phyloP scores from a whole-genome alignment of 2,797 vertebrate genomes.

The Gouania willdenowi region DNA sequence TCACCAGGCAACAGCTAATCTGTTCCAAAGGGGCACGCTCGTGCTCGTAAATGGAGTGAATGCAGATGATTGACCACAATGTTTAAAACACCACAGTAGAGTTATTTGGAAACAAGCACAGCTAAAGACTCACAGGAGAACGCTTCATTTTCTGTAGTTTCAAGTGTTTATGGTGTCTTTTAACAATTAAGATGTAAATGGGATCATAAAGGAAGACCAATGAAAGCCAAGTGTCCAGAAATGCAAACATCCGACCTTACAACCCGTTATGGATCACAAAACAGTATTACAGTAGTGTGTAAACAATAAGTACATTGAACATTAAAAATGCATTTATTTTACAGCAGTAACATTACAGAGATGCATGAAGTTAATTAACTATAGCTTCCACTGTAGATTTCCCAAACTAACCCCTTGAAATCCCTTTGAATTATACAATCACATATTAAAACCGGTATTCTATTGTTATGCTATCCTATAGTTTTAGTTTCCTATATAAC shows the following conservation, averaged over 20 bases:
- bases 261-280: slow-evolving; percentile 29
- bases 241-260: slow-evolving; percentile 20
- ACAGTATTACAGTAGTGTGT: slow-evolving; percentile 22
- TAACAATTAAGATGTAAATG: slow-evolving; percentile 47
- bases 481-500: neutral
- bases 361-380: too few species aligned
- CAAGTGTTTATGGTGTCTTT: slow-evolving; percentile 59
- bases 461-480: neutral
- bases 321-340: slow-evolving; percentile 14
- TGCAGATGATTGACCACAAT: slow-evolving; percentile 46
- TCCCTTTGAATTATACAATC: too few species aligned
- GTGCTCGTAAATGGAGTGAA: slow-evolving; percentile 37
- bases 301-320: slow-evolving; percentile 19
- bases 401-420: too few species aligned
- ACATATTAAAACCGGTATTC: too few species aligned
- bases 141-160: slow-evolving; percentile 60
- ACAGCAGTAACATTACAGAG: slow-evolving; percentile 10
- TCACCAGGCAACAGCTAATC: slow-evolving; percentile 31
- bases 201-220: slow-evolving; percentile 45
- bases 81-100: slow-evolving; percentile 50
- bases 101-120: slow-evolving; percentile 58
- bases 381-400: too few species aligned
- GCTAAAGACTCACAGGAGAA: slow-evolving; percentile 60
- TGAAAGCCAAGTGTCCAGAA: too few species aligned
- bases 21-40: slow-evolving; percentile 21